Percentiles rank a stretch among this genome's conserved stretches.
Evolutionary conservation across 2,113 vertebrate genomes (phyloP).

Genomic region (Xyliphius kryptos): DNA sequence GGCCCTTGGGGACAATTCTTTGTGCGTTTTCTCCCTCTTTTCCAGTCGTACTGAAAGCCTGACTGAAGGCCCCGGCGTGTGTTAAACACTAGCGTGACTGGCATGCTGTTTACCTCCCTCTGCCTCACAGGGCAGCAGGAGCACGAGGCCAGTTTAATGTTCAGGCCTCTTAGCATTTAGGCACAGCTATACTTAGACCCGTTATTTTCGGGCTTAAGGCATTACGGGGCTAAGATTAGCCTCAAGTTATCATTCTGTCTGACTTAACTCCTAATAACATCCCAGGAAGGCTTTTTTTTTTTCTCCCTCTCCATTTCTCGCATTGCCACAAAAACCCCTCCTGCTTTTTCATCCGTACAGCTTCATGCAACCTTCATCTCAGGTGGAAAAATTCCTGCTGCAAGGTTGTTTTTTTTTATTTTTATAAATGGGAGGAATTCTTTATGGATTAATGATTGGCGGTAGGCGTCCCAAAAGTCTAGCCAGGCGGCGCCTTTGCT

Average conservation of each 20-base stretch:
- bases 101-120: slow-evolving; percentile 31
- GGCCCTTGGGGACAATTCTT: too few relatives aligned
- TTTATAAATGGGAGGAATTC: too few relatives aligned
- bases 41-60: too few relatives aligned
- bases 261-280: slow-evolving; percentile 44
- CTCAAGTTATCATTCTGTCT: slow-evolving; percentile 43
- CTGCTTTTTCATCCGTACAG: too few relatives aligned
- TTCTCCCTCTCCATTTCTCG: too few relatives aligned
- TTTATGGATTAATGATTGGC: too few relatives aligned
- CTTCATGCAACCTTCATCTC: too few relatives aligned
- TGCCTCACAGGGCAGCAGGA: not conserved
- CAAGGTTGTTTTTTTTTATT: slow-evolving; percentile 41
- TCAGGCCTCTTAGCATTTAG: slow-evolving; percentile 32
- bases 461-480: too few relatives aligned
- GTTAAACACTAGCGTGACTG: slow-evolving; percentile 19
- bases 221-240: slow-evolving; percentile 45
- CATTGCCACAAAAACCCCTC: too few relatives aligned
- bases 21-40: too few relatives aligned
- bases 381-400: slow-evolving; percentile 37
- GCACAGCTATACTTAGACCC: slow-evolving; percentile 35
- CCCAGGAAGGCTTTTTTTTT: too few relatives aligned
- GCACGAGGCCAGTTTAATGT: slow-evolving; percentile 27
- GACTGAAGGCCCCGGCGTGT: slow-evolving; percentile 14
- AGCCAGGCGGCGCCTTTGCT: too few relatives aligned
- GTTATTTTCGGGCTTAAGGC: slow-evolving; percentile 40